Conservation (phyloP, 2,113 vertebrate species). For the Channa argus region DNA sequence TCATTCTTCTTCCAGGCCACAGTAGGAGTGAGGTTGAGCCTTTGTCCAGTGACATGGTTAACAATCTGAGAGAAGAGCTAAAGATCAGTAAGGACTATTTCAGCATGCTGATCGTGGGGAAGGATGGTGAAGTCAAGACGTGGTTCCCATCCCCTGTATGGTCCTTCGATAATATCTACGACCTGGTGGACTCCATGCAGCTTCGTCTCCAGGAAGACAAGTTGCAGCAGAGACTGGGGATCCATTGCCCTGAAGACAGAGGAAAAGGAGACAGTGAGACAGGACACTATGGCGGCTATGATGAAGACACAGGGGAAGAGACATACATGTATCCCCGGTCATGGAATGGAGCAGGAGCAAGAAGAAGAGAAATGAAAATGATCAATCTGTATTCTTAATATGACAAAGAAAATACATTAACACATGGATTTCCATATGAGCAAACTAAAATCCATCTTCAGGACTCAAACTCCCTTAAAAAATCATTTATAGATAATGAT, state of each 20-base stretch:
- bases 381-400: background rate
- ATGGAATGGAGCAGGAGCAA: background rate
- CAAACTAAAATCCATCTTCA: conserved; percentile 4
- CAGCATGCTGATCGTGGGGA: conserved; percentile 84
- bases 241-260: conserved; percentile 77
- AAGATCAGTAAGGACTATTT: conserved; percentile 84
- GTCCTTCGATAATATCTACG: conserved; percentile 83
- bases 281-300: conserved; percentile 61
- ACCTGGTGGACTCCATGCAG: conserved; percentile 85
- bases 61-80: conserved; percentile 80
- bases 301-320: conserved; percentile 54
- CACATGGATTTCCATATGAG: conserved; percentile 2
- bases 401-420: background rate
- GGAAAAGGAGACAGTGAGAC: conserved; percentile 27
- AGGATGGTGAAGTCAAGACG: conserved; percentile 81
- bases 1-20: conserved; percentile 65
- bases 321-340: conserved; percentile 61
- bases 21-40: conserved; percentile 80
- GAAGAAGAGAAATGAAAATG: background rate
- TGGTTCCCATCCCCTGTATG: conserved; percentile 85
- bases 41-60: conserved; percentile 70
- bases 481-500: background rate
- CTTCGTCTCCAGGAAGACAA: conserved; percentile 80
- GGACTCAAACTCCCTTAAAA: conserved; percentile 18
- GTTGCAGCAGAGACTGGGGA: conserved; percentile 82